Evolutionary conservation across 2,888 invertebrate species (phyloP).

Genomic region (Amblyteles armatorius): DNA sequence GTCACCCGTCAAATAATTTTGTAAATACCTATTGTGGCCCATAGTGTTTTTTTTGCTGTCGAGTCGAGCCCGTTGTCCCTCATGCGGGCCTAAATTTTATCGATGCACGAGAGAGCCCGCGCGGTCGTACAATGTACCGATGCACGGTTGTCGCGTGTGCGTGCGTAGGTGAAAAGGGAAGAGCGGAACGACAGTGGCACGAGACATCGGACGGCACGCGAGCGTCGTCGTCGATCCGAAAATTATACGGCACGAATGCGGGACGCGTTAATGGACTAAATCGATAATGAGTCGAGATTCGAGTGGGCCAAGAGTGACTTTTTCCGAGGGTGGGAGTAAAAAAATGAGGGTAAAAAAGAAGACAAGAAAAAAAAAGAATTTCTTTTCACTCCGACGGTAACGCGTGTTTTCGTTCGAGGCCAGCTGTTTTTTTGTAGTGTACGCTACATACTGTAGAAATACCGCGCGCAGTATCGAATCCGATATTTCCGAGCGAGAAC

Average conservation of each 20-base stretch:
- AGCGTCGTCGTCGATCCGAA: constrained; percentile 65
- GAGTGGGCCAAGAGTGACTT: constrained; percentile 52
- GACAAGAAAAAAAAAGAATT: background rate
- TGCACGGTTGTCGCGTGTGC: background rate
- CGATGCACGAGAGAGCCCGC: constrained; percentile 10
- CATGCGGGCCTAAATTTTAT: constrained; percentile 60
- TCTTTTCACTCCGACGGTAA: background rate
- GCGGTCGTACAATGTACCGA: background rate
- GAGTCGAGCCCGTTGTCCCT: constrained; percentile 19
- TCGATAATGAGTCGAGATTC: constrained; percentile 68
- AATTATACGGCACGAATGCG: constrained; percentile 67
- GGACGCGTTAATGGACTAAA: constrained; percentile 67
- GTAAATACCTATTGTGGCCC: background rate
- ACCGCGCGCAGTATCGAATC: constrained; percentile 2
- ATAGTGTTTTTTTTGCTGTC: background rate
- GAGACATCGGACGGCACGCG: constrained; percentile 66
- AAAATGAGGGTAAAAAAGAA: constrained; percentile 21
- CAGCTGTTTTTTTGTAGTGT: constrained; percentile 19
- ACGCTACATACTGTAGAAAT: constrained; percentile 5
- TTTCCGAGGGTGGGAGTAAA: background rate
- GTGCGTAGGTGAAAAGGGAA: constrained; percentile 4
- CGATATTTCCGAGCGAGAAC: constrained; percentile 43
- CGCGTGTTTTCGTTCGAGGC: background rate
- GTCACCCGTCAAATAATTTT: background rate
- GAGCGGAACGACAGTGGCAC: constrained; percentile 39